These are phyloP conservation scores for Drosophila engyochracea DNA, from an alignment of 2,888 invertebrate species.

Conservation along the genomic window DNA sequence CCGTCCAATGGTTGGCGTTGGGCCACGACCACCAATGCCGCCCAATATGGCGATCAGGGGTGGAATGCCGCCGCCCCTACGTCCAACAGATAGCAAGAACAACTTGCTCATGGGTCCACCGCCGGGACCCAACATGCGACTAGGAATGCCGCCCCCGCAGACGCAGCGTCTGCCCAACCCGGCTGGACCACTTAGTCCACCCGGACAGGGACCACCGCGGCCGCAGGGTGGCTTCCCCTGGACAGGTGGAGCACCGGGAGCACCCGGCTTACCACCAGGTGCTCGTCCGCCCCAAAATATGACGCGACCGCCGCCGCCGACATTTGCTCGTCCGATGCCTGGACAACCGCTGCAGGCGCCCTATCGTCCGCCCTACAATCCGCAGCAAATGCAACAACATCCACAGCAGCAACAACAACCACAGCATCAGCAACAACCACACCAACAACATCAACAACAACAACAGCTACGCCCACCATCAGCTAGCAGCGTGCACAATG, in stretches of 20 bases:
- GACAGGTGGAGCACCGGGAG: constrained; percentile 42
- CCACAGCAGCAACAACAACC: constrained; percentile 62
- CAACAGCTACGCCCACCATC: constrained; percentile 71
- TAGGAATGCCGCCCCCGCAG: constrained; percentile 64
- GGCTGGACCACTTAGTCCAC: constrained; percentile 78
- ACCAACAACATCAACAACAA: constrained; percentile 51
- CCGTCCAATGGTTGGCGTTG: constrained; percentile 74
- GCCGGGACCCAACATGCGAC: constrained; percentile 65
- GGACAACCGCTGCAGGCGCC: constrained; percentile 78
- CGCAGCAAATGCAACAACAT: constrained; percentile 58
- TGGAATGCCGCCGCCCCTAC: constrained; percentile 83
- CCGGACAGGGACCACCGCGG: constrained; percentile 81
- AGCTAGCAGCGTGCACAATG: constrained; percentile 70
- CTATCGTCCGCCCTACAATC: constrained; percentile 77
- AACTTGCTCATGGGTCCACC: constrained; percentile 83
- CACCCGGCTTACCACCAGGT: constrained; percentile 65
- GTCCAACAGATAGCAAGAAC: constrained; percentile 86
- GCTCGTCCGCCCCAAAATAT: constrained; percentile 64
- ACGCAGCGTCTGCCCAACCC: constrained; percentile 70
- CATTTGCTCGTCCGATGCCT: constrained; percentile 72
- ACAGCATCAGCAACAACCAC: constrained; percentile 63
- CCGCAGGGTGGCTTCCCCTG: constrained; percentile 82
- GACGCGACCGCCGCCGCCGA: constrained; percentile 70
- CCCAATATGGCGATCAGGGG: constrained; percentile 72
- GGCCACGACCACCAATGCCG: constrained; percentile 80